phyloP scores from a whole-genome alignment of 2,888 invertebrate genomes.

The Strigamia maritima region DNA sequence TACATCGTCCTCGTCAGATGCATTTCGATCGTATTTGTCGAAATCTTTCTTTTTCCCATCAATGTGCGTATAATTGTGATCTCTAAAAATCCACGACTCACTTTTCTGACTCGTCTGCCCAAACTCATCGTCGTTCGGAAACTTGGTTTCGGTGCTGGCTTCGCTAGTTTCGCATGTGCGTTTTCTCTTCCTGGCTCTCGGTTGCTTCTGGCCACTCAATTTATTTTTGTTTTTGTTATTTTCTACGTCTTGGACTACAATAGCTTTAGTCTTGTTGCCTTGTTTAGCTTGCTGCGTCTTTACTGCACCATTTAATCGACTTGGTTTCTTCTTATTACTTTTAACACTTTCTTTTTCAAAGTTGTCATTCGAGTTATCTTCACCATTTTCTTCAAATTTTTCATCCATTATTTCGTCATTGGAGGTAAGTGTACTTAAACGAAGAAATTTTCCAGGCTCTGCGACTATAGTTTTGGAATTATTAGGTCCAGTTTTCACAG shows the following conservation, averaged over 20 bases:
- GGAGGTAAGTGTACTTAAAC: slow-evolving; percentile 37
- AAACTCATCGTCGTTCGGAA: not conserved
- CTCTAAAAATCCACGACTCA: not conserved
- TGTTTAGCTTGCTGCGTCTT: slow-evolving; percentile 46
- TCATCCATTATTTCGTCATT: slow-evolving; percentile 40
- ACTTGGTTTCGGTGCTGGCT: slow-evolving; percentile 13
- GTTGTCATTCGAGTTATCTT: not conserved
- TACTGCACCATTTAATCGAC: not conserved
- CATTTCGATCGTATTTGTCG: slow-evolving; percentile 31
- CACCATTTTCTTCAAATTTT: slow-evolving; percentile 36
- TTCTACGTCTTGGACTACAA: slow-evolving; percentile 50
- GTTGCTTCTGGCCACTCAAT: not conserved
- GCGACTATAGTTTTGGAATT: not conserved
- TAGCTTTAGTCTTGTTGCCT: slow-evolving; percentile 50
- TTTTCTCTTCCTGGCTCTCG: not conserved
- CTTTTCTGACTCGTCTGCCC: not conserved
- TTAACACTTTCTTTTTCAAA: slow-evolving; percentile 37
- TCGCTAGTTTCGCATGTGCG: not conserved
- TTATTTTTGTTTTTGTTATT: not conserved
- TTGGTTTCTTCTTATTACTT: slow-evolving; percentile 6
- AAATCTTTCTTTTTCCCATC: slow-evolving; percentile 35
- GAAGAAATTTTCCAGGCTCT: not conserved
- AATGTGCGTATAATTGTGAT: slow-evolving; percentile 39
- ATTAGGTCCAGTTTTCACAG: not conserved
- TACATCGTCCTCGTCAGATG: slow-evolving; percentile 46